A percentile compares a stretch with the other conserved stretches of the same genome.
These are phyloP conservation scores for Idaea aversata DNA, from an alignment of 2,888 invertebrate genomes.

Conservation along the genomic window DNA sequence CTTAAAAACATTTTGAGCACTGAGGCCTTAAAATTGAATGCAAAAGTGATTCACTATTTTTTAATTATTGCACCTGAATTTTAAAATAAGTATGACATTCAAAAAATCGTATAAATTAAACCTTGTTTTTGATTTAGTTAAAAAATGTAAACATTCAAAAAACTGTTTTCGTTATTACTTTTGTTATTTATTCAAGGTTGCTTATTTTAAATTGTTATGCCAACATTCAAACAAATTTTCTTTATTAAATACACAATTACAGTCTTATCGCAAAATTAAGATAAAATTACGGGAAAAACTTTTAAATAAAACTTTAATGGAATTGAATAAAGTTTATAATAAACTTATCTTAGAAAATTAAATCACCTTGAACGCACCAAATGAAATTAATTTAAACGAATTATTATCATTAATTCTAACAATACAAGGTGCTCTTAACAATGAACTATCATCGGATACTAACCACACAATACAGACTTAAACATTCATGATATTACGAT, in stretches of 20 bases:
- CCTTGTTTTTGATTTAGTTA: background rate
- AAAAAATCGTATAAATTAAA: background rate
- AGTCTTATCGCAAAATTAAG: background rate
- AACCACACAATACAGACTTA: constrained; percentile 45
- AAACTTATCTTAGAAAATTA: background rate
- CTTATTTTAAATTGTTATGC: background rate
- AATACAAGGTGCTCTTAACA: constrained; percentile 11
- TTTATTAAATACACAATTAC: background rate
- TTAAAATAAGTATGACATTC: background rate
- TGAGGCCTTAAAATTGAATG: constrained; percentile 45
- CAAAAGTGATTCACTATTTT: constrained; percentile 16
- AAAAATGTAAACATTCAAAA: constrained; percentile 1
- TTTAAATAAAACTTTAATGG: background rate
- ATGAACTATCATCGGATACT: constrained; percentile 10
- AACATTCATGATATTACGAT: constrained; percentile 62
- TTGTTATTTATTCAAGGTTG: background rate
- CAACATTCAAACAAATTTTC: background rate
- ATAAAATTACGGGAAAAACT: background rate
- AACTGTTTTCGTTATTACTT: background rate
- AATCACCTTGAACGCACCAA: background rate
- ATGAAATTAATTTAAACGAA: background rate
- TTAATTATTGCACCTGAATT: constrained; percentile 7
- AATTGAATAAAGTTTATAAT: background rate
- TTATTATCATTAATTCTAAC: background rate
- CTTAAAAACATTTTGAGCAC: constrained; percentile 76